Conservation (phyloP, 2,888 invertebrate genomes). For the Cistogaster globosa region DNA sequence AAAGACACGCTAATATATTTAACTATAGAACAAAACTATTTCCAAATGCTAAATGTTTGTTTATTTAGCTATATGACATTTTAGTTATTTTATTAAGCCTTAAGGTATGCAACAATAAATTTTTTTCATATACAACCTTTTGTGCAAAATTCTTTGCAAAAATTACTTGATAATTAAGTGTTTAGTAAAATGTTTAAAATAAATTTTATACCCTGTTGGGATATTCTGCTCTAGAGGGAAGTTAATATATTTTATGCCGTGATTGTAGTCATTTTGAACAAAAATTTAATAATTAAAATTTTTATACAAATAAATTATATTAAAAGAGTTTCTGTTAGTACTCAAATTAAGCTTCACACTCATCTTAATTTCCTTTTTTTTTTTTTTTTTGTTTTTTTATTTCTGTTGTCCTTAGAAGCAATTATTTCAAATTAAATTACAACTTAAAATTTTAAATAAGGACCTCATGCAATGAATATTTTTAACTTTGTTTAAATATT, state of each 20-base stretch:
- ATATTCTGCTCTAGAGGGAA: neutral
- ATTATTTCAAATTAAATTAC: no score
- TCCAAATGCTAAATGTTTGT: slow-evolving; percentile 21
- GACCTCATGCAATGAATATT: no score
- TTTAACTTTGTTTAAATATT: neutral
- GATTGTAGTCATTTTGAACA: no score
- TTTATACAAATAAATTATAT: neutral
- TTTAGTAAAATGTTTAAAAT: neutral
- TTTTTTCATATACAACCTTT: neutral
- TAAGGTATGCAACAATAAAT: slow-evolving; percentile 40
- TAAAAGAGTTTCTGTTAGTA: neutral
- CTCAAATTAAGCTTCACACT: no score
- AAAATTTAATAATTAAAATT: neutral
- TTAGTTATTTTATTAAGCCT: slow-evolving; percentile 25
- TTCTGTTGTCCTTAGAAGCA: no score
- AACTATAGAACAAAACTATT: slow-evolving; percentile 7
- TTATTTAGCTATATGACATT: slow-evolving; percentile 22
- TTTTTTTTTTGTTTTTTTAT: no score
- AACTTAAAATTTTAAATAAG: no score
- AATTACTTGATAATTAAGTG: slow-evolving; percentile 12
- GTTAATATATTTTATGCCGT: neutral
- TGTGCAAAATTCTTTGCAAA: slow-evolving; percentile 11
- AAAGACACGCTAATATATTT: slow-evolving; percentile 47
- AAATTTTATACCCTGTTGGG: neutral
- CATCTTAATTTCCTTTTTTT: no score